These are phyloP conservation scores for Notiomystis cincta DNA, from an alignment of 2,113 vertebrate genomes.

Conservation along the genomic window DNA sequence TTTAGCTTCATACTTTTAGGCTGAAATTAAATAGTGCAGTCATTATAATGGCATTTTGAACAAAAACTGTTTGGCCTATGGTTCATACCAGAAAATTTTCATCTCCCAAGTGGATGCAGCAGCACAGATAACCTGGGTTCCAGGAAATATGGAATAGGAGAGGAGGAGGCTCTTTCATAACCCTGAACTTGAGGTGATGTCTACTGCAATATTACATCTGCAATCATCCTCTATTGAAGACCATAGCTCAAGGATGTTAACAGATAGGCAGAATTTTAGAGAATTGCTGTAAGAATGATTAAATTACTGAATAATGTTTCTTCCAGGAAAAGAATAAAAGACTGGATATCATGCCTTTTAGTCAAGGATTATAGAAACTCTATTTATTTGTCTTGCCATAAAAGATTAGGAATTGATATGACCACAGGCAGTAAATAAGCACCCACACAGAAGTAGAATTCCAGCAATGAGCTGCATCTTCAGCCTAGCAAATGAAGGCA, in stretches of 20 bases:
- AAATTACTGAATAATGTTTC: background rate
- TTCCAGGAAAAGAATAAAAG: background rate
- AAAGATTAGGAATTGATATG: background rate
- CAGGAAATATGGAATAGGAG: background rate
- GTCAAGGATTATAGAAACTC: background rate
- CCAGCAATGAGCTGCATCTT: background rate
- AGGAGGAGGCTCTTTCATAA: background rate
- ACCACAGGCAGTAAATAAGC: background rate
- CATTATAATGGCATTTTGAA: background rate
- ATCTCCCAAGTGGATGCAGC: background rate
- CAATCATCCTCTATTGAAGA: background rate
- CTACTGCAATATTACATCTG: background rate
- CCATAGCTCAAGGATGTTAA: background rate
- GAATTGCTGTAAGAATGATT: background rate
- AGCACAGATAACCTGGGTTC: background rate
- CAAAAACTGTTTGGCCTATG: background rate
- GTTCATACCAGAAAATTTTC: background rate
- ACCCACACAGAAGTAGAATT: background rate
- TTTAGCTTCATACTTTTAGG: background rate
- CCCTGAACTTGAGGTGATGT: background rate
- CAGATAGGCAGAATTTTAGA: rapidly evolving
- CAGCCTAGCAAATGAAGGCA: background rate
- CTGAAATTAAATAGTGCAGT: background rate
- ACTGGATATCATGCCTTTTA: background rate
- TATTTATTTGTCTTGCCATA: background rate